Conservation (phyloP, 2,888 invertebrate genomes). For the Omphaloscelis lunosa region DNA sequence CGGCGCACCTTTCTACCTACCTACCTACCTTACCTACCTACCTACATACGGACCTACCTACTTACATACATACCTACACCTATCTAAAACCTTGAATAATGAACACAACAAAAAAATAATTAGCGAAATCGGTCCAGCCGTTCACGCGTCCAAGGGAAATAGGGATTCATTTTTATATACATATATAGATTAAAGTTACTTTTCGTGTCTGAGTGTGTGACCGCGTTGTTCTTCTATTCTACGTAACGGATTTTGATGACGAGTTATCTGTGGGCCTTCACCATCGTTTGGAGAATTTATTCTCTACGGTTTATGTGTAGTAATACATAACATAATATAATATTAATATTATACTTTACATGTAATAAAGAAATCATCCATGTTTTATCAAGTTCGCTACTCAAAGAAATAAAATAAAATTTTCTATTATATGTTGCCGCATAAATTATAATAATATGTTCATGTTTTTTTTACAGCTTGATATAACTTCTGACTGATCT, state of each 20-base stretch:
- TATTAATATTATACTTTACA: neutral
- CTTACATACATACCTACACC: too few relatives aligned
- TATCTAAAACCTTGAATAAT: too few relatives aligned
- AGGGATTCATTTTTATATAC: too few relatives aligned
- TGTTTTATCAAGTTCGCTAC: neutral
- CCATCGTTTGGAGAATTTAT: neutral
- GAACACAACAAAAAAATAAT: too few relatives aligned
- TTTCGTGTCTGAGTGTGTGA: neutral
- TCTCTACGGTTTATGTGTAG: neutral
- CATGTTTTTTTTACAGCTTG: neutral
- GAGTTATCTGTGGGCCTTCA: neutral
- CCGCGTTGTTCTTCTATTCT: neutral
- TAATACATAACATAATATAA: too few relatives aligned
- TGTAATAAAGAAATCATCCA: neutral
- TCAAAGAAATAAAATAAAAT: neutral
- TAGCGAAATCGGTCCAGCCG: too few relatives aligned
- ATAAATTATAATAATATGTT: neutral
- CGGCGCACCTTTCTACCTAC: too few relatives aligned
- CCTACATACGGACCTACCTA: too few relatives aligned
- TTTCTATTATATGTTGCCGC: neutral
- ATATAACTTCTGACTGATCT: neutral
- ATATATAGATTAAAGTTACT: neutral
- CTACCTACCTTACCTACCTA: too few relatives aligned
- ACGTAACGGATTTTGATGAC: neutral
- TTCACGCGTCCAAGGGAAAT: too few relatives aligned